Base-by-base conservation (phyloP, 2,113 vertebrate genomes). In the Festucalex cinctus region DNA sequence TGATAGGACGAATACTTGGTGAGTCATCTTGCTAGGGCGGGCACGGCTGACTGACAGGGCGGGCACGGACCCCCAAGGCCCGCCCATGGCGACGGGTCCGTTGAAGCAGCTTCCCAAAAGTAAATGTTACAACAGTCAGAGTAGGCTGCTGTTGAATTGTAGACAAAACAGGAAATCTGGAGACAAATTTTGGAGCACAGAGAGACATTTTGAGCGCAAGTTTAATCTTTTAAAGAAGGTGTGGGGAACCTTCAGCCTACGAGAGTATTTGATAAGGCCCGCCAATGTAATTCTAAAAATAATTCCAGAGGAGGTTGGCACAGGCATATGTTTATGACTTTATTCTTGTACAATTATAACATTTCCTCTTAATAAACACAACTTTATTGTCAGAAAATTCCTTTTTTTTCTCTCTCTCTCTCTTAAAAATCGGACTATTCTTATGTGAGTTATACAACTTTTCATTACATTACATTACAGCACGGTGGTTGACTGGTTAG, bases 81-180 rank as follows among this genome's bases (percentile, higher is more conserved):
- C n/a, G n/a, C n/a, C n/a, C n/a, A n/a, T n/a, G n/a, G n/a, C n/a
- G n/a, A n/a, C n/a, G n/a, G n/a, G n/a, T n/a, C n/a, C n/a, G n/a
- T n/a, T n/a, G n/a, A n/a, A 54, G 22, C 51, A 54, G 26, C 26
- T 57, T 35, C 16, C 17, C 32, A 32, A 35, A 35, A 58, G 16
- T 36, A 36, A 37, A 60, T 37, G 35, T 60, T 37, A n/a, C 35
- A 20, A 20, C 17, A 35, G 20, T 49, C 48, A n/a, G 48, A 49
- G 17, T 44, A 6, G 53, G 22, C 6, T 14, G 12, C 51, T 26
- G 26, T 35, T 17, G 26, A 6, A 7, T 19, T 32, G 3, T 16
- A 57, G 24, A 57, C 54, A 57, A 57, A 57, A 57, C 22, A 56
- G 53, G 53, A 56, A 56, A 28, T 26, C 24, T 56, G 53, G 24